phyloP scores from a whole-genome alignment of 2,113 vertebrate genomes.

The Dicrurus megarhynchus region DNA sequence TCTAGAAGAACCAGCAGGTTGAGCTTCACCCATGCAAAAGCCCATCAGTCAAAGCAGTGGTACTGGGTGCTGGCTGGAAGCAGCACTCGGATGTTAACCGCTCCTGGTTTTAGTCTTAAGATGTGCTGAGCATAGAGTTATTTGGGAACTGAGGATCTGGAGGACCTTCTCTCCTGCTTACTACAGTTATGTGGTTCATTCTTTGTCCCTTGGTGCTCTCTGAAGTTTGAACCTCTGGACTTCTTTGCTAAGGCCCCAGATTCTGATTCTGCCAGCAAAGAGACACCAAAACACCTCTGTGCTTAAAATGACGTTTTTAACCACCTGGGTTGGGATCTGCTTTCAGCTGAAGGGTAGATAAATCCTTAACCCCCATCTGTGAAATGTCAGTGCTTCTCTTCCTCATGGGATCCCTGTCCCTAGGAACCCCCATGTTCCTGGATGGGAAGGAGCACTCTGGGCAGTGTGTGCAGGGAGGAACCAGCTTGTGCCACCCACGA shows the following conservation, averaged over 20 bases:
- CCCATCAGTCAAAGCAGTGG: not conserved
- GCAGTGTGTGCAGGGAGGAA: not conserved
- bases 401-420: not conserved
- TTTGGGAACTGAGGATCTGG: not conserved
- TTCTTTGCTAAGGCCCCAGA: not conserved
- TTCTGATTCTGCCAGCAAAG: not conserved
- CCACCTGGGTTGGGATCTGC: not conserved
- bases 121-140: rapidly evolving
- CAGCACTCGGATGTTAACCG: not conserved
- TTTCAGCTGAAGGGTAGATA: not conserved
- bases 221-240: not conserved
- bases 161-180: not conserved
- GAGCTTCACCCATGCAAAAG: not conserved
- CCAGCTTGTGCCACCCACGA: rapidly evolving
- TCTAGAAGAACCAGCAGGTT: not conserved
- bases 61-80: not conserved
- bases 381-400: not conserved
- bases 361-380: not conserved
- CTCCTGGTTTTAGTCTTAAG: not conserved
- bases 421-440: not conserved
- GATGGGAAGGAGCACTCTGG: not conserved
- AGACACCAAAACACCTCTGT: not conserved
- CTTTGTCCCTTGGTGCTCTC: not conserved
- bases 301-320: rapidly evolving
- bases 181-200: not conserved